Evolutionary conservation across 1,140 invertebrate genomes (phyloP).

Genomic region (Drosophila rufa): DNA sequence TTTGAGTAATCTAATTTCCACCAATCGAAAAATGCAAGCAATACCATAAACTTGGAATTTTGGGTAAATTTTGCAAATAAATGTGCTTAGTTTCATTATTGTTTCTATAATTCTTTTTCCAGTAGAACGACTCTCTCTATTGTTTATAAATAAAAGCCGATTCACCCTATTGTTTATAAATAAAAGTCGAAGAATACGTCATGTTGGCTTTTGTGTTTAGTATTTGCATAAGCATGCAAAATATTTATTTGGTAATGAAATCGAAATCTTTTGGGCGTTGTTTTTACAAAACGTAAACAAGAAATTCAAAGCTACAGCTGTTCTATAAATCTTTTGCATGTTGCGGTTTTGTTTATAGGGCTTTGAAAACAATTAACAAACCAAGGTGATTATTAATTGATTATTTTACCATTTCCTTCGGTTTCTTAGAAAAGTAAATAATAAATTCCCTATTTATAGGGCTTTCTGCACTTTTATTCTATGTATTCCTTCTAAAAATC

Average conservation of each 20-base stretch:
- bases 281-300: constrained; percentile 51
- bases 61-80: background rate
- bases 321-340: constrained; percentile 39
- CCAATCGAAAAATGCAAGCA: too few species aligned
- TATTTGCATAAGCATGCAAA: constrained; percentile 26
- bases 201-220: constrained; percentile 4
- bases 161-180: constrained; percentile 19
- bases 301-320: constrained; percentile 31
- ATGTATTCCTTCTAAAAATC: background rate
- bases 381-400: constrained; percentile 28
- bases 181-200: constrained; percentile 8
- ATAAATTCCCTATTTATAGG: background rate
- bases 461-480: background rate
- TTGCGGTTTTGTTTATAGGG: constrained; percentile 6
- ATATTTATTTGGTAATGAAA: constrained; percentile 37
- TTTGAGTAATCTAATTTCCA: too few species aligned
- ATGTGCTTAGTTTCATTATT: too few species aligned
- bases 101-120: background rate
- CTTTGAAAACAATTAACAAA: constrained; percentile 24
- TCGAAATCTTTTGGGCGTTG: constrained; percentile 30
- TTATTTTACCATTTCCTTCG: background rate
- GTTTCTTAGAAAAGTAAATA: background rate
- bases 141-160: constrained; percentile 21
- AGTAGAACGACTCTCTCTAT: background rate
- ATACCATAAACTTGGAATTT: too few species aligned